Evolutionary conservation across 2,797 vertebrate genomes (phyloP).

Genomic region (Prionace glauca): DNA sequence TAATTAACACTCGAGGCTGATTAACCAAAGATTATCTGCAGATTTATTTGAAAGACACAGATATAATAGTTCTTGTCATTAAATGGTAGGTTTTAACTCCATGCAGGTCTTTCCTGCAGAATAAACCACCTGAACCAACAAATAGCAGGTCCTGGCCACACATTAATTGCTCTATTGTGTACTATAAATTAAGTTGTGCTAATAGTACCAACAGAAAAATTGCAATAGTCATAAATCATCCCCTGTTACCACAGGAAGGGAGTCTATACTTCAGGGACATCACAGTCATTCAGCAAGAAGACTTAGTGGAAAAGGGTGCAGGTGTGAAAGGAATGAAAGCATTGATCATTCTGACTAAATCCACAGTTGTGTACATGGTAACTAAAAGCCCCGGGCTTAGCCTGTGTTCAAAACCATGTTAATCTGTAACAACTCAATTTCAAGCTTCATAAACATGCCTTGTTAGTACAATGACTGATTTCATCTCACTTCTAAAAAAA

Average conservation of each 20-base stretch:
- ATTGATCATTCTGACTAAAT: slow-evolving; percentile 72
- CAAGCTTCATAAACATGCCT: slow-evolving; percentile 68
- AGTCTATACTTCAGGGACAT: slow-evolving; percentile 59
- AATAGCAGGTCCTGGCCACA: slow-evolving; percentile 60
- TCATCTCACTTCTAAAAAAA: slow-evolving; percentile 52
- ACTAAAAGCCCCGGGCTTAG: slow-evolving; percentile 68
- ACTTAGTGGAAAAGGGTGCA: slow-evolving; percentile 64
- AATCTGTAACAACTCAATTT: slow-evolving; percentile 51
- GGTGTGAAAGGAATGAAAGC: slow-evolving; percentile 59
- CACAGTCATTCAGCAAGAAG: slow-evolving; percentile 57
- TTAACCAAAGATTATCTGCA: slow-evolving; percentile 41
- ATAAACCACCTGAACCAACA: slow-evolving; percentile 61
- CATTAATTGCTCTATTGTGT: slow-evolving; percentile 66
- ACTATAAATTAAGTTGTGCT: slow-evolving; percentile 82
- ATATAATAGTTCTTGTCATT: slow-evolving; percentile 30
- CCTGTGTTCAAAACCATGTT: slow-evolving; percentile 56
- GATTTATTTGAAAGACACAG: slow-evolving; percentile 22
- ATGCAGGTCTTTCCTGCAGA: slow-evolving; percentile 34
- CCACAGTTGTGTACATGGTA: slow-evolving; percentile 61
- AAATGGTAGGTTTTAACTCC: slow-evolving; percentile 22
- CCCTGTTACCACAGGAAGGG: slow-evolving; percentile 53
- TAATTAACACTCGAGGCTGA: slow-evolving; percentile 46
- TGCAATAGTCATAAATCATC: slow-evolving; percentile 68
- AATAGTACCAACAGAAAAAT: slow-evolving; percentile 63
- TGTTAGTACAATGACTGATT: slow-evolving; percentile 53